Evolutionary conservation across 2,888 invertebrate genomes (phyloP).

Genomic region (Agonum fuliginosum): DNA sequence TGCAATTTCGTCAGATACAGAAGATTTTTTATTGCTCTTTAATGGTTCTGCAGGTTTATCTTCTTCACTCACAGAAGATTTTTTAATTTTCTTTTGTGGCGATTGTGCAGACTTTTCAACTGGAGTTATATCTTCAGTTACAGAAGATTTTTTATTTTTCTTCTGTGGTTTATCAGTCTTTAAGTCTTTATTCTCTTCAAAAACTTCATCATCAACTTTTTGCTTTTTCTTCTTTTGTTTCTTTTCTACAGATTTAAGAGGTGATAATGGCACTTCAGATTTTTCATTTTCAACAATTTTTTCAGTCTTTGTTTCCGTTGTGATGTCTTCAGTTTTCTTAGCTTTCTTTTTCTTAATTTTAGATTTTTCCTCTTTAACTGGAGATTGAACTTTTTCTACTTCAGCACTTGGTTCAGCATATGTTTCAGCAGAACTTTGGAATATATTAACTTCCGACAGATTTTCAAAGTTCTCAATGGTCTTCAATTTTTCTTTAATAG

Average conservation of each 20-base stretch:
- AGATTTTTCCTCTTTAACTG: not conserved
- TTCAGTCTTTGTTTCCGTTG: not conserved
- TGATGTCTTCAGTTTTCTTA: slow-evolving; percentile 1
- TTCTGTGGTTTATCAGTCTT: not conserved
- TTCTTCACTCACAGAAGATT: no score
- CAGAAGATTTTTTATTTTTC: not conserved
- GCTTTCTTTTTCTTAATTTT: not conserved
- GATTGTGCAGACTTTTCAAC: no score
- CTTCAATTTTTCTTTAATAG: not conserved
- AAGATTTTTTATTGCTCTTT: no score
- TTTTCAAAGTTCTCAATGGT: not conserved
- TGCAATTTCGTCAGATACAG: no score
- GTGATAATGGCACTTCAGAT: not conserved
- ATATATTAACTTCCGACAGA: not conserved
- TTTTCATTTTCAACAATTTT: not conserved
- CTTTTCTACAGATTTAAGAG: slow-evolving; percentile 4
- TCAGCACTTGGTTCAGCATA: no score
- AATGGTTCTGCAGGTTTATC: no score
- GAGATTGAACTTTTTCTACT: not conserved
- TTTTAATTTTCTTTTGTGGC: no score
- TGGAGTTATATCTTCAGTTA: no score
- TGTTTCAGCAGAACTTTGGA: not conserved
- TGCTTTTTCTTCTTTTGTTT: slow-evolving; percentile 2
- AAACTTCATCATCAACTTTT: not conserved
- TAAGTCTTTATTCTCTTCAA: not conserved